These are phyloP conservation scores for Scolopax bukidnonensis DNA, from an alignment of 2,797 vertebrate species.

Conservation along the genomic window DNA sequence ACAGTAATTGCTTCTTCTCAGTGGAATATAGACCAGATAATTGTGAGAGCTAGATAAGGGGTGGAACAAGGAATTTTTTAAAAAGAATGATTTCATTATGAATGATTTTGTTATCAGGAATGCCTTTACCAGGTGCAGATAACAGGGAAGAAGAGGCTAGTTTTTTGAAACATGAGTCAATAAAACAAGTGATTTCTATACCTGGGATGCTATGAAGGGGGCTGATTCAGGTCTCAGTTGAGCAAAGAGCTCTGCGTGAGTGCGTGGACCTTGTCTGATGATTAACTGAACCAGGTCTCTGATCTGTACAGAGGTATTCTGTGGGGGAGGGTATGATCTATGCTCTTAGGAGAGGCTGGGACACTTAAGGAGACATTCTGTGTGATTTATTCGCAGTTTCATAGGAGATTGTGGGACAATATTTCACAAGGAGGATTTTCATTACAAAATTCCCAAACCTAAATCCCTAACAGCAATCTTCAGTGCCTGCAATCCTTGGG, in stretches of 20 bases:
- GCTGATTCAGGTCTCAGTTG: background rate
- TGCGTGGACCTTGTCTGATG: background rate
- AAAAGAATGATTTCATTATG: background rate
- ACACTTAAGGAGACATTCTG: constrained; percentile 11
- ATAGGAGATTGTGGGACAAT: background rate
- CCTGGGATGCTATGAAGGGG: background rate
- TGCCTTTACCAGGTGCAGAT: background rate
- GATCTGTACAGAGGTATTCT: background rate
- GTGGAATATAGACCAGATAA: background rate
- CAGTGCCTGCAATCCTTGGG: background rate
- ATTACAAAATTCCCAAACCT: constrained; percentile 36
- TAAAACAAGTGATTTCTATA: background rate
- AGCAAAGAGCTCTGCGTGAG: background rate
- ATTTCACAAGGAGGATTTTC: constrained; percentile 47
- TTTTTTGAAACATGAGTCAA: background rate
- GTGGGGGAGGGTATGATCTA: constrained; percentile 30
- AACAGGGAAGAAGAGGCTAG: background rate
- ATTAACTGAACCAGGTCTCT: background rate
- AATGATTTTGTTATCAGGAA: background rate
- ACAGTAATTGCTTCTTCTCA: background rate
- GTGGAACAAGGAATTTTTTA: background rate
- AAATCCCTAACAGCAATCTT: constrained; percentile 21
- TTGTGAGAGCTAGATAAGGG: background rate
- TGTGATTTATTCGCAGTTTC: constrained; percentile 43
- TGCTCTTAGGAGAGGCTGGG: constrained; percentile 17